These are phyloP conservation scores for Nephrotoma appendiculata DNA, from an alignment of 2,888 invertebrate genomes.

Conservation along the genomic window DNA sequence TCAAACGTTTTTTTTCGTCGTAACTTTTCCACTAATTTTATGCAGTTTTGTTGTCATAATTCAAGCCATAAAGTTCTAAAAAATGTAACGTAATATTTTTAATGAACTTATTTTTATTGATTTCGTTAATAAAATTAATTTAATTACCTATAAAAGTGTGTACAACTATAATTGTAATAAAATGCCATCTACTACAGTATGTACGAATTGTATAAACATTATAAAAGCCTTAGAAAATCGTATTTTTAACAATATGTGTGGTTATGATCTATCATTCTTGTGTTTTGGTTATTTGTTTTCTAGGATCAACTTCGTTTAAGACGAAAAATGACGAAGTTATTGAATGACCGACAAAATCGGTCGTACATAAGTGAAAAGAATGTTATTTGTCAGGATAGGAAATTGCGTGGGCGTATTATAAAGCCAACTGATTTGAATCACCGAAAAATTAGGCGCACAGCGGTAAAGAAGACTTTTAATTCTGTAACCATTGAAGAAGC, in stretches of 20 bases:
- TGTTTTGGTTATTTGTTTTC: background rate
- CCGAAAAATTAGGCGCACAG: too few relatives aligned
- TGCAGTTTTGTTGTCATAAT: background rate
- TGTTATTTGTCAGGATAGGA: background rate
- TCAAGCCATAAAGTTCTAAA: background rate
- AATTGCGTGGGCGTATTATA: background rate
- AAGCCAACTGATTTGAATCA: background rate
- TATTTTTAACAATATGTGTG: background rate
- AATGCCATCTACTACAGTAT: background rate
- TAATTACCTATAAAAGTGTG: background rate
- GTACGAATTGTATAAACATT: background rate
- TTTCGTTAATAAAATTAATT: background rate
- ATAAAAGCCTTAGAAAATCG: background rate
- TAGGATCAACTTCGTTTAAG: background rate
- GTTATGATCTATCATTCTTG: background rate
- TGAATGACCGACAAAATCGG: background rate
- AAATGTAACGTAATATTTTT: background rate
- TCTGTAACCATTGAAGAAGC: too few relatives aligned
- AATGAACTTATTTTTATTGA: background rate
- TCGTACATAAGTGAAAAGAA: background rate
- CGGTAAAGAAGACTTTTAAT: too few relatives aligned
- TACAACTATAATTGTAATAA: background rate
- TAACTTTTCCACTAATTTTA: background rate
- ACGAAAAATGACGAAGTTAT: background rate
- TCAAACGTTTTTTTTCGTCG: background rate